These are phyloP conservation scores for Mormyrus lacerda DNA, from an alignment of 2,113 vertebrate species.

Conservation along the genomic window DNA sequence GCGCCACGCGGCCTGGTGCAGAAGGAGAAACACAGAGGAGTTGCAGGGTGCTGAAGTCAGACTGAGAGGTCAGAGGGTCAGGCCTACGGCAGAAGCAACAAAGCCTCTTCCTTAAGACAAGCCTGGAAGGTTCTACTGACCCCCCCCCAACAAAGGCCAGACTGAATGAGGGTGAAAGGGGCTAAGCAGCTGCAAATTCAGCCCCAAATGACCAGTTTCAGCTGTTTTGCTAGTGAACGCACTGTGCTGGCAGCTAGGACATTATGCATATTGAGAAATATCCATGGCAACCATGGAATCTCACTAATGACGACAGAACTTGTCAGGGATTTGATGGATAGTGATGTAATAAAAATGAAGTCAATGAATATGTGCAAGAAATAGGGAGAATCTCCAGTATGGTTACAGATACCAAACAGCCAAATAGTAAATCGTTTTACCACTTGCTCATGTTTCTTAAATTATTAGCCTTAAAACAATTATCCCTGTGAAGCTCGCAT, in stretches of 20 bases:
- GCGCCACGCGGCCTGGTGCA: constrained; percentile 75
- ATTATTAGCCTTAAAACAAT: neutral
- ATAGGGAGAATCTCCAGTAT: neutral
- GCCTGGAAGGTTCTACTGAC: neutral
- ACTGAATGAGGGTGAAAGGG: neutral
- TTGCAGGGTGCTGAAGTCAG: constrained; percentile 50
- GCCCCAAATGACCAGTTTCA: neutral
- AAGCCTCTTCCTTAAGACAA: neutral
- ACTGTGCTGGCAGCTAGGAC: neutral
- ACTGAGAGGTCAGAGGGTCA: constrained; percentile 13
- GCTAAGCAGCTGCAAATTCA: neutral
- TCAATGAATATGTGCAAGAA: neutral
- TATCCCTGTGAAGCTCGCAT: neutral
- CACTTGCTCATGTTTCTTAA: neutral
- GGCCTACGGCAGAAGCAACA: neutral
- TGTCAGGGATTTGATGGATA: neutral
- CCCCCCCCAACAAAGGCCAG: neutral
- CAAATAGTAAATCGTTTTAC: neutral
- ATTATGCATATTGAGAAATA: neutral
- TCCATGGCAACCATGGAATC: neutral
- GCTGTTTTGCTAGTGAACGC: neutral
- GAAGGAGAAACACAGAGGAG: constrained; percentile 56
- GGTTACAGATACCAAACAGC: neutral
- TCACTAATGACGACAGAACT: neutral
- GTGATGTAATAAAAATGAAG: neutral